Evolutionary conservation across 2,888 invertebrate genomes (phyloP).

Genomic region (Pachymerium ferrugineum): DNA sequence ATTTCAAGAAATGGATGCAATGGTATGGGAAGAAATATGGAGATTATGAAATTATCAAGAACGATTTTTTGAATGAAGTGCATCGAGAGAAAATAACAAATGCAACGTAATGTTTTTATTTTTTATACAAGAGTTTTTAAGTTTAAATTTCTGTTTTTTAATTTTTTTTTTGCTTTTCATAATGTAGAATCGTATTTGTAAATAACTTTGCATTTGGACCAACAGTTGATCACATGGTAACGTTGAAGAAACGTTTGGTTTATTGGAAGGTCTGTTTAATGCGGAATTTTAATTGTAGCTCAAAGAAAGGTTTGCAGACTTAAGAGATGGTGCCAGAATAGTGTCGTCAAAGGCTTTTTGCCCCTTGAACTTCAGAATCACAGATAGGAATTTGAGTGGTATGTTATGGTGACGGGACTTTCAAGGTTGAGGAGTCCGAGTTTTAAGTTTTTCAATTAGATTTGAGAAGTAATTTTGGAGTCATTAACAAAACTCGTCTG

Average conservation of each 20-base stretch:
- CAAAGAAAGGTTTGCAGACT: conserved; percentile 91
- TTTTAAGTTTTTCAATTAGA: too few relatives aligned
- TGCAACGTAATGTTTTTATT: conserved; percentile 56
- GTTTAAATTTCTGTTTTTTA: not conserved
- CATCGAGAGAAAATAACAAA: conserved; percentile 90
- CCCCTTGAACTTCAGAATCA: conserved; percentile 96
- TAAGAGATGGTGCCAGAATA: conserved; percentile 85
- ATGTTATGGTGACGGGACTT: too few relatives aligned
- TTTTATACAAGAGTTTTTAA: conserved; percentile 37
- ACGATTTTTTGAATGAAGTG: conserved; percentile 88
- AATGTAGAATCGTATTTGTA: conserved; percentile 78
- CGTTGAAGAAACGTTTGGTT: not conserved
- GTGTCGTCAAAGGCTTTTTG: conserved; percentile 99
- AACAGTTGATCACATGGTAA: conserved; percentile 75
- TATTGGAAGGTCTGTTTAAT: conserved; percentile 1
- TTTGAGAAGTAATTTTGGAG: too few relatives aligned
- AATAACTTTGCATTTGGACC: conserved; percentile 99
- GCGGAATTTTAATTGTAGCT: conserved; percentile 54
- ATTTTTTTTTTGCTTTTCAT: conserved; percentile 20
- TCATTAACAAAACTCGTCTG: too few relatives aligned
- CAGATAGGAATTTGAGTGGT: conserved; percentile 92
- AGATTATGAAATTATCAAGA: conserved; percentile 65
- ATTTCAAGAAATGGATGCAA: conserved; percentile 91
- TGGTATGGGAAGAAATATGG: conserved; percentile 96
- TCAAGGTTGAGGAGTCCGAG: too few relatives aligned